phyloP scores from a whole-genome alignment of 2,888 invertebrate genomes.

The Napeogenes inachia region DNA sequence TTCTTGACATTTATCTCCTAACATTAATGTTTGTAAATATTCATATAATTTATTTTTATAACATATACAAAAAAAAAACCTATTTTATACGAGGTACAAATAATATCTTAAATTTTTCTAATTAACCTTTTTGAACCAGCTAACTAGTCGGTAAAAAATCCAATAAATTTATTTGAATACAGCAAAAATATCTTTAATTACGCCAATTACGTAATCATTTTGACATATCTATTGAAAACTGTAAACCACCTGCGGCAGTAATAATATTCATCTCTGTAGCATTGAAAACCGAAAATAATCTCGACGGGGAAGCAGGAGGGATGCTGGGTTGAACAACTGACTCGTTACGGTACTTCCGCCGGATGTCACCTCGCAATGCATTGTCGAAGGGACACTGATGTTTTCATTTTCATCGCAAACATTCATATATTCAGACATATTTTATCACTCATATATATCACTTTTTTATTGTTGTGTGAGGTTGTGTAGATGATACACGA shows the following conservation, averaged over 20 bases:
- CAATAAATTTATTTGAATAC: too few relatives aligned
- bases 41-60: too few relatives aligned
- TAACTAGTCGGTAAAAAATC: too few relatives aligned
- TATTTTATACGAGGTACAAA: too few relatives aligned
- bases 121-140: too few relatives aligned
- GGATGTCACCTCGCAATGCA: conserved; percentile 73
- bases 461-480: too few relatives aligned
- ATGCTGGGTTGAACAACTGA: conserved; percentile 57
- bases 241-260: conserved; percentile 49
- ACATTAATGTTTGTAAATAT: too few relatives aligned
- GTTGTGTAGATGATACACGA: not conserved
- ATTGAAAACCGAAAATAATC: conserved; percentile 64
- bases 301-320: conserved; percentile 47
- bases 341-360: conserved; percentile 74
- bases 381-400: conserved; percentile 66
- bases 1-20: too few relatives aligned
- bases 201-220: not conserved
- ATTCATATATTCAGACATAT: conserved; percentile 45
- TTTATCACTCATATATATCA: too few relatives aligned
- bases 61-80: too few relatives aligned
- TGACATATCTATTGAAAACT: conserved; percentile 16
- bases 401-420: conserved; percentile 64
- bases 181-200: not conserved
- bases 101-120: too few relatives aligned
- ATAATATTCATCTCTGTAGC: conserved; percentile 72